Evolutionary conservation across 2,888 invertebrate genomes (phyloP).

Genomic region (Lithodes maja): DNA sequence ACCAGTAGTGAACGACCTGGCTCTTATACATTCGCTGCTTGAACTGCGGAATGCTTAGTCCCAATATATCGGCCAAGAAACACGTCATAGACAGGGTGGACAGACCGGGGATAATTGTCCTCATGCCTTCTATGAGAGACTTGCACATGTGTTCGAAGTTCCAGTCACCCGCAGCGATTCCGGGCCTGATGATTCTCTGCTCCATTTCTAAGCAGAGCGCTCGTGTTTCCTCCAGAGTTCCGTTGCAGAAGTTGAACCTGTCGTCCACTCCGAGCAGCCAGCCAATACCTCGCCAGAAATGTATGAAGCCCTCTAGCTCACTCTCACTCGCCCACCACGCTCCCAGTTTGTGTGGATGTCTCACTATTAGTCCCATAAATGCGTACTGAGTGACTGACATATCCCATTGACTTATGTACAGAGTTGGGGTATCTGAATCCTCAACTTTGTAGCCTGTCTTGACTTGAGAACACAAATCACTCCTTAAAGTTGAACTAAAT

Average conservation of each 20-base stretch:
- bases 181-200: constrained; percentile 38
- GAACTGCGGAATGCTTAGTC: constrained; percentile 12
- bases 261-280: constrained; percentile 88
- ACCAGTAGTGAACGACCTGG: constrained; percentile 38
- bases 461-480: constrained; percentile 27
- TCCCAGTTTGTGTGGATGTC: constrained; percentile 80
- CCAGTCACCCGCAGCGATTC: constrained; percentile 19
- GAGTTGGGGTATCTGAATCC: background rate
- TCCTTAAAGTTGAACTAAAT: constrained; percentile 5
- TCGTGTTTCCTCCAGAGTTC: constrained; percentile 73
- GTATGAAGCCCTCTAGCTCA: constrained; percentile 85
- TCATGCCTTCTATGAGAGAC: constrained; percentile 48
- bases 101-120: constrained; percentile 33
- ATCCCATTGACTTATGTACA: constrained; percentile 76
- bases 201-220: constrained; percentile 55
- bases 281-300: constrained; percentile 90
- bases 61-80: constrained; percentile 30
- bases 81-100: constrained; percentile 40
- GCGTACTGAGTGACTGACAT: constrained; percentile 78
- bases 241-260: constrained; percentile 78
- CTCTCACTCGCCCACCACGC: constrained; percentile 79
- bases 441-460: background rate
- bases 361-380: constrained; percentile 76
- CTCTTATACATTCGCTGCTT: background rate
- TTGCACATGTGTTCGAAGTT: constrained; percentile 53